Conservation (phyloP, 53 echinoderm and acorn worm species). For the Antedon mediterranea region DNA sequence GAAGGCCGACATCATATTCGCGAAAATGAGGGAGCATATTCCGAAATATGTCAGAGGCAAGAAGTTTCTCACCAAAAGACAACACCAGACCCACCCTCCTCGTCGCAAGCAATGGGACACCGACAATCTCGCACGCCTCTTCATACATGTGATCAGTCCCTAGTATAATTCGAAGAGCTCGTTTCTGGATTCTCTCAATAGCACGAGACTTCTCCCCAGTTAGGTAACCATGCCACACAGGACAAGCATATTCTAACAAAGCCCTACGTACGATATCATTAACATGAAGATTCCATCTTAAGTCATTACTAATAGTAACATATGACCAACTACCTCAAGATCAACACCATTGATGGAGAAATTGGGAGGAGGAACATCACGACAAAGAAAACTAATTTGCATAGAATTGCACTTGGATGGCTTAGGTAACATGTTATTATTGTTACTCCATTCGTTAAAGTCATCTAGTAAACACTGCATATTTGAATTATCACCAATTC, state of each 20-base stretch:
- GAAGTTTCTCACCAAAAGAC: neutral
- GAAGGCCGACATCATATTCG: neutral
- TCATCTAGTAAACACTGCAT: slow-evolving; percentile 17
- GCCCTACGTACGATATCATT: slow-evolving; percentile 18
- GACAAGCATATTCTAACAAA: slow-evolving; percentile 18
- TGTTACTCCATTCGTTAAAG: neutral
- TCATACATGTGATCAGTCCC: neutral
- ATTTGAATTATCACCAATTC: neutral
- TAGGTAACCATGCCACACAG: slow-evolving; percentile 11
- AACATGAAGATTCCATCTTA: slow-evolving; percentile 16
- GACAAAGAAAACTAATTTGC: slow-evolving; percentile 6
- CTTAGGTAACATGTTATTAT: slow-evolving; percentile 12
- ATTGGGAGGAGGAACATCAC: neutral
- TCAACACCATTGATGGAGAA: neutral
- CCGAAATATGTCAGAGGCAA: neutral
- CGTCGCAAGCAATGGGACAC: neutral
- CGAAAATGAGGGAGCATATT: neutral
- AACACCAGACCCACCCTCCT: neutral
- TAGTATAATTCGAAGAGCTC: neutral
- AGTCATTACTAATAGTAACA: slow-evolving; percentile 14
- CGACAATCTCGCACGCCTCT: neutral
- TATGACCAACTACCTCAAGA: slow-evolving; percentile 3
- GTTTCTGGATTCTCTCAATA: slow-evolving; percentile 8
- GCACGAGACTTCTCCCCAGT: slow-evolving; percentile 3
- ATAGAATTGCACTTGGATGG: slow-evolving; percentile 14